Conservation (phyloP, 2,888 invertebrate species). For the Argyresthia goedartella region DNA sequence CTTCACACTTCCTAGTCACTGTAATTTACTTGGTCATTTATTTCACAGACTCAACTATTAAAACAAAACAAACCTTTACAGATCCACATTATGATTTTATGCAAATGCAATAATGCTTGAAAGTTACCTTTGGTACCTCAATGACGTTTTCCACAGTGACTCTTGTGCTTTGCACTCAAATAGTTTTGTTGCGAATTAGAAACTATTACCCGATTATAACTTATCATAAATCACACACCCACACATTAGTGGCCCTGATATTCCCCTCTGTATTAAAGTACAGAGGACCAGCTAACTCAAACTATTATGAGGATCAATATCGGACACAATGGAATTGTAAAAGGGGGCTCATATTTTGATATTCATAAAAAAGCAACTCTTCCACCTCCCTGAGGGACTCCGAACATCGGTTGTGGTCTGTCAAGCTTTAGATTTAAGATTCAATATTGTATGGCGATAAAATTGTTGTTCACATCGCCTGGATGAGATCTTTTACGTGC, state of each 20-base stretch:
- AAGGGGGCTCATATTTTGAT: constrained; percentile 70
- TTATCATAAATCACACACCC: constrained; percentile 22
- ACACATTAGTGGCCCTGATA: constrained; percentile 28
- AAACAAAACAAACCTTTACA: too few species aligned
- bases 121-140: too few species aligned
- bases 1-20: too few species aligned
- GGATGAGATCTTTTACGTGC: constrained; percentile 33
- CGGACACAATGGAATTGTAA: constrained; percentile 67
- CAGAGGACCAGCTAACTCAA: constrained; percentile 51
- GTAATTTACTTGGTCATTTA: too few species aligned
- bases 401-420: constrained; percentile 23
- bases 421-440: constrained; percentile 33
- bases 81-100: too few species aligned
- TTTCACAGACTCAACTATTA: too few species aligned
- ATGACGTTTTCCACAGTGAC: too few species aligned
- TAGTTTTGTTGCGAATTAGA: not conserved
- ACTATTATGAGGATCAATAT: constrained; percentile 68
- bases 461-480: constrained; percentile 49
- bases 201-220: not conserved
- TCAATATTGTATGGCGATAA: constrained; percentile 37
- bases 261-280: constrained; percentile 51
- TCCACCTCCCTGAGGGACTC: constrained; percentile 33
- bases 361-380: constrained; percentile 68
- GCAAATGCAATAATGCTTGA: too few species aligned
- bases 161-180: too few species aligned